Base-by-base conservation (phyloP, 37 sponge, comb jelly and placozoan genomes). In the Dysidea cf. avara region DNA sequence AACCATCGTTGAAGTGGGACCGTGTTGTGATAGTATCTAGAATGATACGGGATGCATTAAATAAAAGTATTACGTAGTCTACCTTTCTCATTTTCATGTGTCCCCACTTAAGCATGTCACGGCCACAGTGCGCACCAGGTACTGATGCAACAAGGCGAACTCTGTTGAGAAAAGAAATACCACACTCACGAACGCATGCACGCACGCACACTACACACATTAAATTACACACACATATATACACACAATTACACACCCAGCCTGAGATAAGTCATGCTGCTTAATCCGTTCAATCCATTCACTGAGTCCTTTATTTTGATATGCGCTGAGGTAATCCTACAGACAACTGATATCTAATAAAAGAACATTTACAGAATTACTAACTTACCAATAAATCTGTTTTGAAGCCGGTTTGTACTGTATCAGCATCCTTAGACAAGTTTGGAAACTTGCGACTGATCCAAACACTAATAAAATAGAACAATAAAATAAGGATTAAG, bases 121-220 rank as follows among this genome's bases (percentile, higher is more conserved):
- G 11, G 11, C 90, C 84, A 29, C 71, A 69, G 54, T 94, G 94
- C 4, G 82, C 68, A 0, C 94, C 94, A 22, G 94, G 94, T 0
- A 94, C 90, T n/a, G 94, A 94, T 14, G 90, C 94, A 47, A 94
- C 74, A 34, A 94, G 40, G 14, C 68, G 65, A n/a, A 86, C 91
- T 14, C 86, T 86, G 68, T 7, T 35, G 25, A 55, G 7, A 50
- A 59, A 29, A 2, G 5, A 76, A 34, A 31, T 7, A n/a, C n/a
- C n/a, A n/a, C n/a, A n/a, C n/a, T n/a, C n/a, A n/a, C n/a, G n/a
- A n/a, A n/a, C n/a, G n/a, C n/a, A n/a, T n/a, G n/a, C n/a, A n/a
- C n/a, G n/a, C n/a, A n/a, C n/a, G n/a, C n/a, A n/a, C n/a, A n/a
- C n/a, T n/a, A n/a, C n/a, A 43, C 46, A 48, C 3, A 40, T 21